Percentiles rank a stretch among this genome's conserved stretches.
Evolutionary conservation across 1,140 invertebrate genomes (phyloP).

Genomic region (Dendroctonus valens): DNA sequence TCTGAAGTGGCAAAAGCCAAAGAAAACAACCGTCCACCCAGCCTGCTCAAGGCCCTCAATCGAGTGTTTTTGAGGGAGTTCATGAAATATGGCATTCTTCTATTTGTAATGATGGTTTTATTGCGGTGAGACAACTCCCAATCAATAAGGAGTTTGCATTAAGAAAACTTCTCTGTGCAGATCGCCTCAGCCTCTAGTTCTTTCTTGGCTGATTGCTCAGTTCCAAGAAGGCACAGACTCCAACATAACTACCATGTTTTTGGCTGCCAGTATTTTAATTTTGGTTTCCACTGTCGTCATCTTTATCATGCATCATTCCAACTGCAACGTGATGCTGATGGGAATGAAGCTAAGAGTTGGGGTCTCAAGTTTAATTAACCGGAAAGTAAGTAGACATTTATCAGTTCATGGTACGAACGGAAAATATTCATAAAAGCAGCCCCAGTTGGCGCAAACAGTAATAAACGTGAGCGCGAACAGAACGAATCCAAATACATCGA

Average conservation of each 20-base stretch:
- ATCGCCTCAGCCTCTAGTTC: slow-evolving; percentile 52
- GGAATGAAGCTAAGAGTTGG: slow-evolving; percentile 62
- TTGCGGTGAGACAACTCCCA: slow-evolving; percentile 47
- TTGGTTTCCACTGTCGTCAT: slow-evolving; percentile 33
- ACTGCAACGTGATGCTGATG: slow-evolving; percentile 51
- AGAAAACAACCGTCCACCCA: slow-evolving; percentile 31
- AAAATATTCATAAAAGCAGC: too few species aligned
- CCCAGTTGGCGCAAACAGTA: too few species aligned
- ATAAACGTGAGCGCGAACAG: too few species aligned
- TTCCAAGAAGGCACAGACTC: slow-evolving; percentile 11
- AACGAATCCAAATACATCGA: too few species aligned
- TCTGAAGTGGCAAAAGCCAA: slow-evolving; percentile 47
- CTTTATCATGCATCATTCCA: slow-evolving; percentile 47
- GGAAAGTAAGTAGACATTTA: slow-evolving; percentile 56
- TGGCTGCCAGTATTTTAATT: slow-evolving; percentile 30
- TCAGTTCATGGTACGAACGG: too few species aligned
- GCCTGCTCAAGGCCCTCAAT: slow-evolving; percentile 50
- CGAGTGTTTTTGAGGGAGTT: slow-evolving; percentile 51
- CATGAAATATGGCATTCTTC: slow-evolving; percentile 51
- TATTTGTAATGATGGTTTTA: slow-evolving; percentile 49
- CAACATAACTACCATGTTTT: slow-evolving; percentile 33
- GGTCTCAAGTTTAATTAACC: slow-evolving; percentile 60
- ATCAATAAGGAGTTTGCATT: not conserved
- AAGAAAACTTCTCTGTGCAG: slow-evolving; percentile 37
- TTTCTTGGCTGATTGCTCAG: slow-evolving; percentile 48